Percentiles rank a stretch among this genome's conserved stretches.
These are phyloP conservation scores for Maniola jurtina DNA, from an alignment of 1,140 invertebrate genomes.

Conservation along the genomic window DNA sequence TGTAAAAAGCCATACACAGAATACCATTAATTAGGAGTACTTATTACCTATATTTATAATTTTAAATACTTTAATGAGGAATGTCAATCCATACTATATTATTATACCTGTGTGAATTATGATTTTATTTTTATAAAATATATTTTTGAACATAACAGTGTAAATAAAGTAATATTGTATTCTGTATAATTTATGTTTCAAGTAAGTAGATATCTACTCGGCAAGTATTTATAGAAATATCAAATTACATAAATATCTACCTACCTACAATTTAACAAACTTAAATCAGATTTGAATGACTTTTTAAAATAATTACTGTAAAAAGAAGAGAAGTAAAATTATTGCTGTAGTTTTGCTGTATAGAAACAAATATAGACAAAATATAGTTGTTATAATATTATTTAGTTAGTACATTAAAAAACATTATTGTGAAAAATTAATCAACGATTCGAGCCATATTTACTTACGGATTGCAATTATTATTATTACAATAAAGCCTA, in stretches of 20 bases:
- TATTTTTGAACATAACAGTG: neutral
- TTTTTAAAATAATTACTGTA: neutral
- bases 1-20: neutral
- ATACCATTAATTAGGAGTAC: conserved; percentile 3
- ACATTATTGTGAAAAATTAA: conserved; percentile 28
- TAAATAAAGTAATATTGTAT: no score
- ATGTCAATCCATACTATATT: no score
- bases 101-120: neutral
- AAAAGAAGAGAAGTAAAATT: neutral
- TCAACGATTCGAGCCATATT: conserved; percentile 62
- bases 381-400: conserved; percentile 6
- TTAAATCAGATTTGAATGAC: neutral
- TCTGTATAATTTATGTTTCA: no score
- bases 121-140: neutral
- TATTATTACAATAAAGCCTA: conserved; percentile 61
- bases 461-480: conserved; percentile 37
- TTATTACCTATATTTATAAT: neutral
- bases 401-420: neutral
- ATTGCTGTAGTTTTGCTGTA: conserved; percentile 9
- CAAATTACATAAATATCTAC: neutral
- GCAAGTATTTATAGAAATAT: neutral
- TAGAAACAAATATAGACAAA: conserved; percentile 1
- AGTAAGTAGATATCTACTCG: neutral
- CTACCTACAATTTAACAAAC: neutral
- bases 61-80: neutral